Conservation (phyloP, 2,113 vertebrate species). For the mouse (Mus musculus) region GRCm39 chr1:169987501-169988000, state of each 20-base stretch:
- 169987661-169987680: not conserved
- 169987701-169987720: not conserved
- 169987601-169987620: not conserved
- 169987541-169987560: not conserved
- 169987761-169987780: not conserved
- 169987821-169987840: not conserved
- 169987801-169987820: slow-evolving; percentile 13
- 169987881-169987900: not conserved
- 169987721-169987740: not conserved
- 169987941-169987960: slow-evolving; percentile 31
- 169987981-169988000: not conserved
- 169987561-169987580: not conserved
- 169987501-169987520: not conserved
- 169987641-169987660: not conserved
- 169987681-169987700: not conserved
- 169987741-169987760: slow-evolving; percentile 10
- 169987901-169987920: not conserved
- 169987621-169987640: not conserved
- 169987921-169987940: not conserved
- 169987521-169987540: not conserved
- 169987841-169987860: not conserved
- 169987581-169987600: not conserved
- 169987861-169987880: not conserved
- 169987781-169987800: not conserved
- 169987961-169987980: not conserved